Evolutionary conservation across 1,140 invertebrate genomes (phyloP).

Genomic region (Drosophila quadrilineata): DNA sequence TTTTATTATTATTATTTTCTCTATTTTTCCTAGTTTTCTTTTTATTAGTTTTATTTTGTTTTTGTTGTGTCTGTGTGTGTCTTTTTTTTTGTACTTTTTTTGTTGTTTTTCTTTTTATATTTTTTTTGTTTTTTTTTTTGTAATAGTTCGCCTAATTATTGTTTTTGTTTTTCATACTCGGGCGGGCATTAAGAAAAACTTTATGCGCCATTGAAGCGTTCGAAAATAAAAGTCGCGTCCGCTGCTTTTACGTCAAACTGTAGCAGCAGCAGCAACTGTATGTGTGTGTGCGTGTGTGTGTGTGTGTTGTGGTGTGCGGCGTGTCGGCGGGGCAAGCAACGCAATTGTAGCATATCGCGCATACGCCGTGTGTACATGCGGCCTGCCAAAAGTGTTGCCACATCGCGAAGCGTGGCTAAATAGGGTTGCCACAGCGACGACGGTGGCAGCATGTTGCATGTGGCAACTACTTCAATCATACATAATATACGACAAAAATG

Average conservation of each 20-base stretch:
- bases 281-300: constrained; percentile 33
- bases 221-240: constrained; percentile 75
- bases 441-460: constrained; percentile 1
- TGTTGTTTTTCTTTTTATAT: constrained; percentile 12
- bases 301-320: constrained; percentile 30
- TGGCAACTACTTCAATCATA: no score
- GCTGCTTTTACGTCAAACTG: constrained; percentile 63
- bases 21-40: constrained; percentile 4
- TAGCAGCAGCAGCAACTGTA: neutral
- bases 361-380: constrained; percentile 51
- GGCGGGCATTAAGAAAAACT: constrained; percentile 77
- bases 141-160: constrained; percentile 64
- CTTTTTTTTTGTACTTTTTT: constrained; percentile 12
- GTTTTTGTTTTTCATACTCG: constrained; percentile 75
- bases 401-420: no score
- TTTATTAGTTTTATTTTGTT: constrained; percentile 8
- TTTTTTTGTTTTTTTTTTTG: constrained; percentile 4
- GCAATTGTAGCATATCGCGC: constrained; percentile 66
- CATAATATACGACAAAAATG: no score
- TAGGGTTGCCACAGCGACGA: neutral
- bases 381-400: constrained; percentile 44
- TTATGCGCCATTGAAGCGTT: constrained; percentile 79
- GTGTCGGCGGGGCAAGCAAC: constrained; percentile 21
- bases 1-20: constrained; percentile 10
- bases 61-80: constrained; percentile 16